phyloP scores from a whole-genome alignment of 2,888 invertebrate genomes.

The Monochamus alternatus region DNA sequence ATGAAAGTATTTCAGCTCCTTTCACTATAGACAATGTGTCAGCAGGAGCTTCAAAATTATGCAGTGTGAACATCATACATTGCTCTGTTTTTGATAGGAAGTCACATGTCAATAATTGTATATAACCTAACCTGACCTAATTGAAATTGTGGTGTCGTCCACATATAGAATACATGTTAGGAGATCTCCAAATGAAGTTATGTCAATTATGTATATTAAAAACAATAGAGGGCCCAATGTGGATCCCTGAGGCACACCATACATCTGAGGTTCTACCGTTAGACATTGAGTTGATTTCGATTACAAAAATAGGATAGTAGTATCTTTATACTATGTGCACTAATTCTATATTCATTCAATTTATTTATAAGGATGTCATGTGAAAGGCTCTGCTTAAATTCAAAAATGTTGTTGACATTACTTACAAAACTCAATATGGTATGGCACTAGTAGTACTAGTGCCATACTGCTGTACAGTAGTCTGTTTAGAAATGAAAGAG shows the following conservation, averaged over 20 bases:
- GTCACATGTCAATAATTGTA: neutral
- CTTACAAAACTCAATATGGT: neutral
- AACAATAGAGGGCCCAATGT: conserved; percentile 8
- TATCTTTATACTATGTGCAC: neutral
- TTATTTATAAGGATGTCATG: neutral
- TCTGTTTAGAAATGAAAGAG: no score
- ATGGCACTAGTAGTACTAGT: neutral
- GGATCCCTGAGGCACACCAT: conserved; percentile 11
- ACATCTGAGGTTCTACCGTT: neutral
- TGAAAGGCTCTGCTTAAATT: neutral
- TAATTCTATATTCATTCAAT: neutral
- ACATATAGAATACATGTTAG: conserved; percentile 9
- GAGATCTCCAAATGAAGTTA: neutral
- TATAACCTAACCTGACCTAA: neutral
- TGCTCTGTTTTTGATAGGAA: neutral
- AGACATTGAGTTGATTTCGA: conserved; percentile 6
- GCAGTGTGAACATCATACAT: neutral
- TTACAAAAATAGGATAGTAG: neutral
- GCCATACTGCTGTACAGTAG: no score
- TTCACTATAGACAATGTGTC: no score
- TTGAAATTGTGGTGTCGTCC: conserved; percentile 17
- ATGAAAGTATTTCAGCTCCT: no score
- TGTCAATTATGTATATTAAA: neutral
- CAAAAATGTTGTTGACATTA: conserved; percentile 1
- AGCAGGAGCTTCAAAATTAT: no score